Evolutionary conservation across 2,113 vertebrate genomes (phyloP).

Genomic region (Mionectes macconnelli): DNA sequence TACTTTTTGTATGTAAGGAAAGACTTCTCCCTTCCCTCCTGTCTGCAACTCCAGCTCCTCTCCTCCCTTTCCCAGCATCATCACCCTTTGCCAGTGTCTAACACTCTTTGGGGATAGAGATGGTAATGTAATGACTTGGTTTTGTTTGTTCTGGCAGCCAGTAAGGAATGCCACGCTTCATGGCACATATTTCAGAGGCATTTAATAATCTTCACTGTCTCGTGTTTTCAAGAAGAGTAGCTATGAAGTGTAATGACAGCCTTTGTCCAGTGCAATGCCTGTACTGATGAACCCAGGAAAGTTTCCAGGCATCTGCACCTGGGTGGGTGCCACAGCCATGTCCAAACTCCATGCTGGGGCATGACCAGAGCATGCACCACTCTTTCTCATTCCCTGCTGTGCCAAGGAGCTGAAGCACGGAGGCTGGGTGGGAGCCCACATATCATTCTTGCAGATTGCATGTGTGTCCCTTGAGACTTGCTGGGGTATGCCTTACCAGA

Average conservation of each 20-base stretch:
- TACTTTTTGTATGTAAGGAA: not conserved
- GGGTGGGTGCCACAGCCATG: not conserved
- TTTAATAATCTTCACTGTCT: not conserved
- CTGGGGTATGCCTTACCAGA: not conserved
- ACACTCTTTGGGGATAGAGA: not conserved
- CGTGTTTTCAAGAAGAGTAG: rapidly evolving
- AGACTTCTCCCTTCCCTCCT: not conserved
- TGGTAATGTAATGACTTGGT: not conserved
- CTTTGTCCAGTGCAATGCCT: not conserved
- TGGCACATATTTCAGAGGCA: not conserved
- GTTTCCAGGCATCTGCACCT: not conserved
- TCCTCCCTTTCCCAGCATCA: not conserved
- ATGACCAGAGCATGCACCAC: not conserved
- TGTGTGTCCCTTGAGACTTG: not conserved
- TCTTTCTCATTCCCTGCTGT: not conserved
- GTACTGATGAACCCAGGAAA: not conserved
- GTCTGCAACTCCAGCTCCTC: not conserved
- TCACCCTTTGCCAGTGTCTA: not conserved
- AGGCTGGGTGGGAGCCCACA: not conserved
- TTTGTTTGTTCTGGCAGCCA: conserved; percentile 23
- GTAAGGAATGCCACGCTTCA: not conserved
- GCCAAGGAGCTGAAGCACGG: not conserved
- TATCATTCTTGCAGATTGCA: not conserved
- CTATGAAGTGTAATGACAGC: not conserved
- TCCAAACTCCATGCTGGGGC: not conserved